Conservation (phyloP, 2,113 vertebrate species). For the Sinocyclocheilus rhinocerous region DNA sequence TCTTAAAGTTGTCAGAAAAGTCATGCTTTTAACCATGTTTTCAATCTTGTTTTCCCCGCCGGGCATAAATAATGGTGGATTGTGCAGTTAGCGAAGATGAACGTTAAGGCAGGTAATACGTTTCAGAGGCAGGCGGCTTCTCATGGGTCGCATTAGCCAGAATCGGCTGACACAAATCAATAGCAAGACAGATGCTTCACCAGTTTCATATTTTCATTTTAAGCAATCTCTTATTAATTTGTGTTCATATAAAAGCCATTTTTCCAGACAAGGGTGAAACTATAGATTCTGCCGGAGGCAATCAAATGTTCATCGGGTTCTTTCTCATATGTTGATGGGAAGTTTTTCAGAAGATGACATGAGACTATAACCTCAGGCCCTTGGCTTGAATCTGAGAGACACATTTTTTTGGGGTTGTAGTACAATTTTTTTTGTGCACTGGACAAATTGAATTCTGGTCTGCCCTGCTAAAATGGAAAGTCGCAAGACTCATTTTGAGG, state of each 20-base stretch:
- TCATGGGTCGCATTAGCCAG: slow-evolving; percentile 19
- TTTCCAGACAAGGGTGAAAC: slow-evolving; percentile 5
- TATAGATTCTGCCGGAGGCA: slow-evolving; percentile 25
- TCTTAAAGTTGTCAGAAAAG: background rate
- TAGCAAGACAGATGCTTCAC: slow-evolving; percentile 27
- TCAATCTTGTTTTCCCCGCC: background rate
- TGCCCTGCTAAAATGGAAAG: slow-evolving; percentile 11
- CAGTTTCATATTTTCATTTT: slow-evolving; percentile 34
- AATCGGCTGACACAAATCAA: slow-evolving; percentile 32
- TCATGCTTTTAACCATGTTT: background rate
- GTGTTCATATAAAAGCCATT: slow-evolving; percentile 39
- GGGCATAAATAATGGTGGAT: background rate
- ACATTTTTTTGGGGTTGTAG: background rate
- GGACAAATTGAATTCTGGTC: slow-evolving; percentile 22
- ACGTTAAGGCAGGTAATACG: background rate
- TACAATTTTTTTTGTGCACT: background rate
- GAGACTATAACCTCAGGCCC: background rate
- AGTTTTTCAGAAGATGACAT: slow-evolving; percentile 20
- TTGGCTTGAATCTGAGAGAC: background rate
- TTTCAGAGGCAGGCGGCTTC: slow-evolving; percentile 3
- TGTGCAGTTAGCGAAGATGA: slow-evolving; percentile 1
- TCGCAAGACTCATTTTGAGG: background rate
- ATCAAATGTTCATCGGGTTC: background rate
- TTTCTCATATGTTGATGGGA: slow-evolving; percentile 14
- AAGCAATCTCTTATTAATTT: slow-evolving; percentile 45